These are phyloP conservation scores for Drosophila melanogaster DNA, from an alignment of 1,140 invertebrate species.

Conservation along the genomic window Release_6_plus_ISO1_MT NT_033779.5:4737501-4738000, in stretches of 20 bases:
- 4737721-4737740: slow-evolving; percentile 33
- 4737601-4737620: slow-evolving; percentile 85
- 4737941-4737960: no score
- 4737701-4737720: slow-evolving; percentile 79
- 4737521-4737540: no score
- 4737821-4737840: slow-evolving; percentile 28
- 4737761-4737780: slow-evolving; percentile 43
- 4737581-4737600: slow-evolving; percentile 59
- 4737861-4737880: background rate
- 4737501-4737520: slow-evolving; percentile 41
- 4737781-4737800: slow-evolving; percentile 45
- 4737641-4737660: slow-evolving; percentile 69
- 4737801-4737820: slow-evolving; percentile 42
- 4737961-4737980: no score
- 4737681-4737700: slow-evolving; percentile 82
- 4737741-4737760: slow-evolving; percentile 23
- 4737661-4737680: slow-evolving; percentile 84
- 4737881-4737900: no score
- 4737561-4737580: slow-evolving; percentile 60
- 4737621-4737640: slow-evolving; percentile 76
- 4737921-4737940: no score
- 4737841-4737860: background rate
- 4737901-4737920: no score
- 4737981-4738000: no score
- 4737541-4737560: slow-evolving; percentile 66